Percentiles rank a stretch among this genome's conserved stretches.
phyloP scores from a whole-genome alignment of 1,140 invertebrate species.

The Papilio dardanus region DNA sequence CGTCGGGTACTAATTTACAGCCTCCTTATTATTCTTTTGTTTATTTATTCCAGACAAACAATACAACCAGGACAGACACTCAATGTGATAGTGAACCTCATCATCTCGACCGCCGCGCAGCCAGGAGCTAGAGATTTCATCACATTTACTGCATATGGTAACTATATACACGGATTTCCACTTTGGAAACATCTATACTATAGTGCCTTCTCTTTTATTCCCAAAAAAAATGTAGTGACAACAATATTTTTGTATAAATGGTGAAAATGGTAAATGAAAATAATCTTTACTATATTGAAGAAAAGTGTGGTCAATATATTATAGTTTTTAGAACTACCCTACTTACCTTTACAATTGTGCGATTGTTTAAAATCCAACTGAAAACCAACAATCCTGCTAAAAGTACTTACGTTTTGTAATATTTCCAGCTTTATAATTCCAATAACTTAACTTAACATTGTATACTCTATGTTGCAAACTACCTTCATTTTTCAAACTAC shows the following conservation, averaged over 20 bases:
- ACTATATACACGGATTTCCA: too few species aligned
- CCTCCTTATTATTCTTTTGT: not conserved
- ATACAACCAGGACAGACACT: slow-evolving; percentile 80
- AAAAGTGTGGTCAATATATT: not conserved
- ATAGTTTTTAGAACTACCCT: not conserved
- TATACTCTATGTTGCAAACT: too few species aligned
- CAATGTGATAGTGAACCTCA: slow-evolving; percentile 81
- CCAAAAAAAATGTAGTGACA: too few species aligned
- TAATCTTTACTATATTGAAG: not conserved
- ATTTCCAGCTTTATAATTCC: too few species aligned
- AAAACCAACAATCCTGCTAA: not conserved
- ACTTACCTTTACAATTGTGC: not conserved
- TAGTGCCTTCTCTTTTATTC: too few species aligned
- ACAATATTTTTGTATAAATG: too few species aligned
- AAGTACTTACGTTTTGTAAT: too few species aligned
- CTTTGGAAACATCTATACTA: too few species aligned
- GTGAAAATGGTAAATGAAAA: too few species aligned
- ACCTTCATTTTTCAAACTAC: not conserved
- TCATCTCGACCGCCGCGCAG: slow-evolving; percentile 74
- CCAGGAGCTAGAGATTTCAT: slow-evolving; percentile 82
- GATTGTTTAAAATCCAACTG: not conserved
- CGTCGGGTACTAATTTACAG: too few species aligned
- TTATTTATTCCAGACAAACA: slow-evolving; percentile 68
- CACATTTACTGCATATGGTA: slow-evolving; percentile 82
- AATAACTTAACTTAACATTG: too few species aligned